These are phyloP conservation scores for Hestina assimilis DNA, from an alignment of 1,140 invertebrate genomes.

Conservation along the genomic window DNA sequence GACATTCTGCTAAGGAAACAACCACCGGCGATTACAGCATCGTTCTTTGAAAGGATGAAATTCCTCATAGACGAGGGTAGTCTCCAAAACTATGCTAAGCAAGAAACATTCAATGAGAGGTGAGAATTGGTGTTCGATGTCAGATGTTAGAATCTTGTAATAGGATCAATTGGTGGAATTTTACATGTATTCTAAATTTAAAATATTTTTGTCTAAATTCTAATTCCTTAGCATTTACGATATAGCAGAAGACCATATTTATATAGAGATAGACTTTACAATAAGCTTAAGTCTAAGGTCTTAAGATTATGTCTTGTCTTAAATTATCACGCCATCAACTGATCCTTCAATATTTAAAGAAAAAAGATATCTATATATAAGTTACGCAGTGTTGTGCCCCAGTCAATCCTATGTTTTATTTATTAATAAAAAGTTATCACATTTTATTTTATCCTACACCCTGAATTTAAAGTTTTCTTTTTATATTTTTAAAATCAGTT, in stretches of 20 bases:
- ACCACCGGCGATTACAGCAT: constrained; percentile 96
- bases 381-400: constrained; percentile 90
- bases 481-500: constrained; percentile 19
- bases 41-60: constrained; percentile 98
- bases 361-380: constrained; percentile 67
- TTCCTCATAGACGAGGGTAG: constrained; percentile 98
- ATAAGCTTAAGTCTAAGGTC: no score
- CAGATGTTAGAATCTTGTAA: constrained; percentile 33
- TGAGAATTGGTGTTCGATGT: constrained; percentile 80
- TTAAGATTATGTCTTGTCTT: no score
- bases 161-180: constrained; percentile 27
- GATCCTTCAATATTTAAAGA: constrained; percentile 25
- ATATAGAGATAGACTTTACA: no score
- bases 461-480: constrained; percentile 24
- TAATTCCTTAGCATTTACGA: no score
- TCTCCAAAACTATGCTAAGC: constrained; percentile 96
- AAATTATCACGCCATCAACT: constrained; percentile 15
- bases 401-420: constrained; percentile 79
- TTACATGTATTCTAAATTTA: background rate
- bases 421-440: constrained; percentile 65
- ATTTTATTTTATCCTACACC: constrained; percentile 52
- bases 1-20: constrained; percentile 96
- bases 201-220: no score
- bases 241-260: no score
- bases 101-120: constrained; percentile 98